phyloP scores from a whole-genome alignment of 2,113 vertebrate species.

The Muntiacus muntjak region DNA sequence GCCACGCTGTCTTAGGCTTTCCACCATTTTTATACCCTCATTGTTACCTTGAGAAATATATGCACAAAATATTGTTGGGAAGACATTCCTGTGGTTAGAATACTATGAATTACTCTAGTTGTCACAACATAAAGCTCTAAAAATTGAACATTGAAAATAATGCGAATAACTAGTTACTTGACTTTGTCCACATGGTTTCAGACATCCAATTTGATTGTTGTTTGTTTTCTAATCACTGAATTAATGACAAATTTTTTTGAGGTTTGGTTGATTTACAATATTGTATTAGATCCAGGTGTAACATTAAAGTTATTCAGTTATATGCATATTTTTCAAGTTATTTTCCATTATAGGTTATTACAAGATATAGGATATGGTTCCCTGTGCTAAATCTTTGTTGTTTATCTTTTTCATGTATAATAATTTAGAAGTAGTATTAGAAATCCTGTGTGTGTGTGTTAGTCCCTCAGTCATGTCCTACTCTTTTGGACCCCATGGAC shows the following conservation, averaged over 20 bases:
- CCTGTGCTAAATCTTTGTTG: not conserved
- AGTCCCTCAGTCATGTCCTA: rapidly evolving
- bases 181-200: not conserved
- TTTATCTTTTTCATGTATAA: not conserved
- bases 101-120: not conserved
- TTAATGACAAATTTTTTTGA: not conserved
- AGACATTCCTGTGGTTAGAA: not conserved
- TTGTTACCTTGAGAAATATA: not conserved
- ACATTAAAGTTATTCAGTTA: not conserved
- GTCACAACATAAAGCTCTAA: not conserved
- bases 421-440: not conserved
- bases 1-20: rapidly evolving
- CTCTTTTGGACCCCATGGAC: rapidly evolving
- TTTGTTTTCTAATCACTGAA: not conserved
- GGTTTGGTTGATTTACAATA: not conserved
- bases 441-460: not conserved
- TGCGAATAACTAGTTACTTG: not conserved
- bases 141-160: not conserved
- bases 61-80: no score
- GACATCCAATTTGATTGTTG: not conserved
- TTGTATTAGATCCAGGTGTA: not conserved
- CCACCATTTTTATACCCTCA: not conserved
- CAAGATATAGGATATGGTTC: not conserved
- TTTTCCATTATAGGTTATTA: not conserved
- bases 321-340: not conserved